Evolutionary conservation across 1,140 invertebrate genomes (phyloP).

Genomic region (Drosophila virilis): DNA sequence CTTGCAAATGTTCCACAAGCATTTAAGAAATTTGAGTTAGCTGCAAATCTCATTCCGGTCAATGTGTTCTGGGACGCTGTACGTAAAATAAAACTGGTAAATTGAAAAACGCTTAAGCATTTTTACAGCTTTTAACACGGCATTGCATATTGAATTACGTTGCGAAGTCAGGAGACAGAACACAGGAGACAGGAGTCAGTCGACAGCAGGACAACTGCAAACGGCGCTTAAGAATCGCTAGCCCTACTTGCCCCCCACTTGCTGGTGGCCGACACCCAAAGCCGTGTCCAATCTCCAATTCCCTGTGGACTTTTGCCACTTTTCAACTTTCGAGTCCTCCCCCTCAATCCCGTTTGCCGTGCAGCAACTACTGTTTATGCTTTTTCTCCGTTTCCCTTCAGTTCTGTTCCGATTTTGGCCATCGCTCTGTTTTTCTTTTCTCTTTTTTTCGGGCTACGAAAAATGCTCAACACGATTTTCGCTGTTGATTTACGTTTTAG

Average conservation of each 20-base stretch:
- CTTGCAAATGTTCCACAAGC: constrained; percentile 64
- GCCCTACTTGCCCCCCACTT: constrained; percentile 22
- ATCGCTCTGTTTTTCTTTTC: constrained; percentile 26
- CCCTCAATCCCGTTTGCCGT: not conserved
- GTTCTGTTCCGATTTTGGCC: constrained; percentile 12
- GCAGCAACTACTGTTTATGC: constrained; percentile 51
- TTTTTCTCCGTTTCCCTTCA: constrained; percentile 52
- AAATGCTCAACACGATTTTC: constrained; percentile 80
- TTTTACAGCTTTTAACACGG: constrained; percentile 81
- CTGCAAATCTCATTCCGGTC: constrained; percentile 72
- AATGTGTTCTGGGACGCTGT: constrained; percentile 27
- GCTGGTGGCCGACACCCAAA: constrained; percentile 28
- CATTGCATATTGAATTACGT: constrained; percentile 78
- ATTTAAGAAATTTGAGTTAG: constrained; percentile 70
- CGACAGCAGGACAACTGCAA: constrained; percentile 33
- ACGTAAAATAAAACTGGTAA: constrained; percentile 75
- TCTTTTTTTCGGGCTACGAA: constrained; percentile 57
- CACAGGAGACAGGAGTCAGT: constrained; percentile 12
- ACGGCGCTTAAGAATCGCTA: constrained; percentile 45
- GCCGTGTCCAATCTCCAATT: constrained; percentile 45
- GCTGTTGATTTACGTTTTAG: constrained; percentile 82
- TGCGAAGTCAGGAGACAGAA: constrained; percentile 35
- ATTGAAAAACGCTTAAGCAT: constrained; percentile 82
- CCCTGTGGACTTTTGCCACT: constrained; percentile 52
- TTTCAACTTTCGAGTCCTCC: constrained; percentile 41